These are phyloP conservation scores for Apis mellifera DNA, from an alignment of 1,140 invertebrate genomes.

Conservation along the genomic window Amel_HAv3.1 CM009931.2:12946001-12946500, in stretches of 20 bases:
- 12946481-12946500: no score
- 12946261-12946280: conserved; percentile 36
- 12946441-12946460: no score
- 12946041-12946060: conserved; percentile 8
- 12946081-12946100: conserved; percentile 54
- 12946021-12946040: not conserved
- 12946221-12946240: conserved; percentile 54
- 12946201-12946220: conserved; percentile 27
- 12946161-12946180: conserved; percentile 62
- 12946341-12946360: conserved; percentile 55
- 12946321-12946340: conserved; percentile 76
- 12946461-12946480: no score
- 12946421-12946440: no score
- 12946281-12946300: conserved; percentile 54
- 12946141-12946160: conserved; percentile 55
- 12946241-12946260: conserved; percentile 23
- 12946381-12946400: no score
- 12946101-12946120: not conserved
- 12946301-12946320: conserved; percentile 69
- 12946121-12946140: conserved; percentile 62
- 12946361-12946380: conserved; percentile 19
- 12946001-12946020: no score
- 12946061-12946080: conserved; percentile 10
- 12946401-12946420: no score
- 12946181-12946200: conserved; percentile 52